phyloP scores from a whole-genome alignment of 64 coral and sea anemone species.

The Cladopsammia gracilis region DNA sequence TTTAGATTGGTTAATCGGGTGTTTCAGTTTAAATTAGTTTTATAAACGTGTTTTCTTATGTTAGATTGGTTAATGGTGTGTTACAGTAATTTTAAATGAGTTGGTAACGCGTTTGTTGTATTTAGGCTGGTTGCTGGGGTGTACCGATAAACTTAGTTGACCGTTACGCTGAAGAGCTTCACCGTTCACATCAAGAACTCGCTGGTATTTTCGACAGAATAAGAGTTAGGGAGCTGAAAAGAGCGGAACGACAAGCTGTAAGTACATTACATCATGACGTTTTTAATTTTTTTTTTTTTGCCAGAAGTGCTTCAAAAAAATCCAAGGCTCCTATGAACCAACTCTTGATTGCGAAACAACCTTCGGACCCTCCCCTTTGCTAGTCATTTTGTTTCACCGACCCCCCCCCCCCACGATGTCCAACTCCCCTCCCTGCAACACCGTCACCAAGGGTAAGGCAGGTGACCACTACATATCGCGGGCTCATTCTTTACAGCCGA shows the following conservation, averaged over 20 bases:
- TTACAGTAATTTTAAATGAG: conserved; percentile 22
- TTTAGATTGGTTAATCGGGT: conserved; percentile 67
- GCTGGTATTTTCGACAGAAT: conserved; percentile 86
- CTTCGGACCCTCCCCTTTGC: no score
- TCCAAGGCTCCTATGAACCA: no score
- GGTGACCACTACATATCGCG: no score
- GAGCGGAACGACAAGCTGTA: conserved; percentile 29
- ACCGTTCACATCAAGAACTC: conserved; percentile 75
- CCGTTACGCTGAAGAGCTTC: conserved; percentile 91
- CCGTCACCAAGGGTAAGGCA: no score
- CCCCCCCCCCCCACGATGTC: no score
- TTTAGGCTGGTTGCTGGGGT: conserved; percentile 87
- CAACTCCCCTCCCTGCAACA: no score
- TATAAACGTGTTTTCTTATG: background rate
- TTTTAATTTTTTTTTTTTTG: no score
- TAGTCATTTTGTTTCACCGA: no score
- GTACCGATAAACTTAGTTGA: conserved; percentile 89
- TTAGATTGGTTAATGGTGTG: conserved; percentile 64
- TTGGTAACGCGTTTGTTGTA: background rate
- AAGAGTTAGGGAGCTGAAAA: conserved; percentile 73
- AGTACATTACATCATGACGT: background rate
- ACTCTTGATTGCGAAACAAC: no score
- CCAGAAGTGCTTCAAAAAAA: no score
- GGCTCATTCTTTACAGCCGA: no score
- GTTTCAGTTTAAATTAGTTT: conserved; percentile 28